These are phyloP conservation scores for Coracias cyanogaster DNA, from an alignment of 2,797 vertebrate genomes.

Conservation along the genomic window DNA sequence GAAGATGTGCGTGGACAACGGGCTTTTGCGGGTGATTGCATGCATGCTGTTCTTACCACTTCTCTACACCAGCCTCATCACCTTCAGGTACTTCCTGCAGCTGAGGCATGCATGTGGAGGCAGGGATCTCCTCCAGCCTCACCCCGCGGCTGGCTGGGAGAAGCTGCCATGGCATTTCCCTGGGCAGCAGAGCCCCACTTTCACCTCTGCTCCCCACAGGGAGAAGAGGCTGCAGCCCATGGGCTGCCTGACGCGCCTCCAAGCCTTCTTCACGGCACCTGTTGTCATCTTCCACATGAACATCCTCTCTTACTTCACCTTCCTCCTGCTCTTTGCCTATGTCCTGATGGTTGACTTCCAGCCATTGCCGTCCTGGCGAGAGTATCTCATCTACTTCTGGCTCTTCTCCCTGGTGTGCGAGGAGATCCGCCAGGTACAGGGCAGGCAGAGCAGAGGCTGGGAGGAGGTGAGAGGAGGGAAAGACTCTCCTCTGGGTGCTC, in stretches of 20 bases:
- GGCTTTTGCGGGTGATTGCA: constrained; percentile 85
- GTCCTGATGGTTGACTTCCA: constrained; percentile 96
- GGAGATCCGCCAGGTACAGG: constrained; percentile 90
- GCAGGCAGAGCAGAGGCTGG: neutral
- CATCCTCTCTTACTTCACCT: constrained; percentile 91
- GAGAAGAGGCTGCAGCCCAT: constrained; percentile 65
- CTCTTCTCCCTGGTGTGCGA: constrained; percentile 91
- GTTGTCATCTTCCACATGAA: constrained; percentile 92
- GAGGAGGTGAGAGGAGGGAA: neutral
- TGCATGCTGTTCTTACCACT: constrained; percentile 90
- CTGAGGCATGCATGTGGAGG: fast-evolving
- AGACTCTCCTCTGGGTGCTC: neutral
- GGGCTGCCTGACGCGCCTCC: constrained; percentile 66
- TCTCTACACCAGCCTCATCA: constrained; percentile 85
- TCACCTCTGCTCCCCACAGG: neutral
- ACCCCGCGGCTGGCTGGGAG: fast-evolving
- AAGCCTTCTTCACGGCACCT: constrained; percentile 80
- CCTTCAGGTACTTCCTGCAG: constrained; percentile 77
- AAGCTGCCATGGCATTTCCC: fast-evolving
- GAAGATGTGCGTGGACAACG: constrained; percentile 88
- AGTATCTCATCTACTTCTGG: constrained; percentile 93
- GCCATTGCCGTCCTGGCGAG: constrained; percentile 80
- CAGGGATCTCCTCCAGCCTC: neutral
- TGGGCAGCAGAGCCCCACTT: neutral
- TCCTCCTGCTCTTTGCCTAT: constrained; percentile 91